Conservation (phyloP, 2,113 vertebrate genomes). For the Gallinago jamesoni region DNA sequence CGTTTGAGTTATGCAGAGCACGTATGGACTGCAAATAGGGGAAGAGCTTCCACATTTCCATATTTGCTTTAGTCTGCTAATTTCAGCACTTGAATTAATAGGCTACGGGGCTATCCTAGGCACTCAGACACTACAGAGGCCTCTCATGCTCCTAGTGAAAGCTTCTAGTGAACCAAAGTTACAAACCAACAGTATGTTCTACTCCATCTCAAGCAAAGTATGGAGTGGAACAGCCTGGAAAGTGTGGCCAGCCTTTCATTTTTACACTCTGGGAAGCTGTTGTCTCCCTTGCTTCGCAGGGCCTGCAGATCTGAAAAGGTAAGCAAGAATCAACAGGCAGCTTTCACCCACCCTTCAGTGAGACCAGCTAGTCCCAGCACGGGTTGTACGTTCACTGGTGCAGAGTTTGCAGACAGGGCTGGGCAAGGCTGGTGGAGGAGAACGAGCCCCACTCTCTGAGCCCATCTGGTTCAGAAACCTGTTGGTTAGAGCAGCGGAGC, state of each 20-base stretch:
- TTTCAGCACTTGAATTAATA: not conserved
- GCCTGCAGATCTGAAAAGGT: not conserved
- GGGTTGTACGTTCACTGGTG: not conserved
- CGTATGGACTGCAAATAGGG: not conserved
- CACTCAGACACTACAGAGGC: not conserved
- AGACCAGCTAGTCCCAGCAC: not conserved
- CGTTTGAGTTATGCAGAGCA: not conserved
- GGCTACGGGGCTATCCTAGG: not conserved
- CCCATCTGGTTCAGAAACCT: not conserved
- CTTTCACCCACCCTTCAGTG: not conserved
- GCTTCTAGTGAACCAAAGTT: not conserved
- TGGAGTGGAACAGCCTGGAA: not conserved
- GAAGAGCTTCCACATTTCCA: not conserved
- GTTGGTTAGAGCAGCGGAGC: not conserved
- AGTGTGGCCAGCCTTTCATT: not conserved
- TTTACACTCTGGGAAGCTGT: not conserved
- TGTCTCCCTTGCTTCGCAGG: not conserved
- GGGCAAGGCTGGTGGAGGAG: not conserved
- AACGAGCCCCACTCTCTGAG: not conserved
- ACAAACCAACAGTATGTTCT: not conserved
- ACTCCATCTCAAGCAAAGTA: not conserved
- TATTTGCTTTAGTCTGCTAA: not conserved
- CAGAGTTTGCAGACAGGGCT: not conserved
- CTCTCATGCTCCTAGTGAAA: not conserved
- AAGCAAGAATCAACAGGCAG: not conserved